A percentile compares a stretch with the other conserved stretches of the same genome.
phyloP scores from a whole-genome alignment of 92 coral and sea anemone genomes.

The Umimayanthus kanabou region DNA sequence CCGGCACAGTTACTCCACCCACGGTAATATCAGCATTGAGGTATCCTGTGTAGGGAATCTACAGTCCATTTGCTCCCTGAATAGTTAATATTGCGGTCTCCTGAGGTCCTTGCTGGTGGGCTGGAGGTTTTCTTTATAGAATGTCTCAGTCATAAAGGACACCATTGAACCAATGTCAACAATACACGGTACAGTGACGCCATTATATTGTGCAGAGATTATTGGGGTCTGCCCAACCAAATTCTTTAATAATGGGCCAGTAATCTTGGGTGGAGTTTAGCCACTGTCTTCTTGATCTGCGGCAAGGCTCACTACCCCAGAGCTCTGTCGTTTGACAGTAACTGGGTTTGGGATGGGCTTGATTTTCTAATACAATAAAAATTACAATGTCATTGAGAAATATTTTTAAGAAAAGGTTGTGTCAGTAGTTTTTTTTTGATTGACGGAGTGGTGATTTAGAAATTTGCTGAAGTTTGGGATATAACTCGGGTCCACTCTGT shows the following conservation, averaged over 20 bases:
- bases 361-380: background rate
- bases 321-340: slow-evolving; percentile 29
- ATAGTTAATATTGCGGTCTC: slow-evolving; percentile 38
- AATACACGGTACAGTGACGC: slow-evolving; percentile 48
- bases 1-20: slow-evolving; percentile 52
- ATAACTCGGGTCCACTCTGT: too few species aligned
- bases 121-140: slow-evolving; percentile 49
- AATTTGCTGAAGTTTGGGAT: too few species aligned
- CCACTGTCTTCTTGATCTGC: slow-evolving; percentile 44
- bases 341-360: background rate
- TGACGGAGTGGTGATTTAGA: too few species aligned
- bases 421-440: too few species aligned
- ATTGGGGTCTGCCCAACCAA: background rate
- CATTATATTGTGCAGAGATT: slow-evolving; percentile 35
- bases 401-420: too few species aligned
- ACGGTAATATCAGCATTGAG: slow-evolving; percentile 51
- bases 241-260: background rate
- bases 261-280: slow-evolving; percentile 12
- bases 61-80: slow-evolving; percentile 63
- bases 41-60: slow-evolving; percentile 66
- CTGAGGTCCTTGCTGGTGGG: slow-evolving; percentile 23
- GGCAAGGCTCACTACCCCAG: slow-evolving; percentile 36
- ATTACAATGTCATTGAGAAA: too few species aligned
- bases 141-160: slow-evolving; percentile 49
- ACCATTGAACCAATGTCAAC: slow-evolving; percentile 67